Evolutionary conservation across 2,113 vertebrate genomes (phyloP).

Genomic region (Puma concolor): DNA sequence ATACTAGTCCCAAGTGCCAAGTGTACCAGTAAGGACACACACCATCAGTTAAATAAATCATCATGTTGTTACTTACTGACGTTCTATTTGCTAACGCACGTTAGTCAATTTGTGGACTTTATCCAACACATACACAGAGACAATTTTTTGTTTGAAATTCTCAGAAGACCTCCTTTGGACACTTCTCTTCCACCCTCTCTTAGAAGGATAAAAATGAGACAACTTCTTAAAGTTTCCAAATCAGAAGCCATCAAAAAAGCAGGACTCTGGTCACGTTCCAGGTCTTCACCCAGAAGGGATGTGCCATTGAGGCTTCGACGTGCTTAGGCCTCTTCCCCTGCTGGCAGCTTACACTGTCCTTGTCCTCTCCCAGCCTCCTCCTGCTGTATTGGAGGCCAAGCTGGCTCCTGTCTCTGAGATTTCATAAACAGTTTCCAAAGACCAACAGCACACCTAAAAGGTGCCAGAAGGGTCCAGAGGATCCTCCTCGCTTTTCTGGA

Average conservation of each 20-base stretch:
- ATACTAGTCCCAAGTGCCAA: not conserved
- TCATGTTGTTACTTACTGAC: not conserved
- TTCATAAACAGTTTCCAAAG: not conserved
- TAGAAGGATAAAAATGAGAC: not conserved
- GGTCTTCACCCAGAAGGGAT: not conserved
- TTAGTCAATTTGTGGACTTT: not conserved
- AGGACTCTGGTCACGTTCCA: not conserved
- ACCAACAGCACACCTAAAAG: not conserved
- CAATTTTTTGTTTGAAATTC: not conserved
- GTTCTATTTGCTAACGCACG: not conserved
- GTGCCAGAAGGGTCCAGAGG: not conserved
- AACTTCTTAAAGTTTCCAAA: conserved; percentile 18
- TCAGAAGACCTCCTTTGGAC: not conserved
- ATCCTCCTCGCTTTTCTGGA: not conserved
- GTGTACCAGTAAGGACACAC: not conserved
- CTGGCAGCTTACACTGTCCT: not conserved
- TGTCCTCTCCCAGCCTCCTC: not conserved
- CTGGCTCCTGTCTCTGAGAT: not conserved
- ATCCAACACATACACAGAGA: not conserved
- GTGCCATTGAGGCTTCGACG: not conserved
- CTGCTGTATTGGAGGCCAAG: not conserved
- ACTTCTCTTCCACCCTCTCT: not conserved
- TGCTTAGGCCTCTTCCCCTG: not conserved
- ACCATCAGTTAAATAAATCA: not conserved
- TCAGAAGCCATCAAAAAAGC: not conserved